Conservation (phyloP, 30 jellyfish, hydroid and myxozoan species). For the Catostylus mosaicus region DNA sequence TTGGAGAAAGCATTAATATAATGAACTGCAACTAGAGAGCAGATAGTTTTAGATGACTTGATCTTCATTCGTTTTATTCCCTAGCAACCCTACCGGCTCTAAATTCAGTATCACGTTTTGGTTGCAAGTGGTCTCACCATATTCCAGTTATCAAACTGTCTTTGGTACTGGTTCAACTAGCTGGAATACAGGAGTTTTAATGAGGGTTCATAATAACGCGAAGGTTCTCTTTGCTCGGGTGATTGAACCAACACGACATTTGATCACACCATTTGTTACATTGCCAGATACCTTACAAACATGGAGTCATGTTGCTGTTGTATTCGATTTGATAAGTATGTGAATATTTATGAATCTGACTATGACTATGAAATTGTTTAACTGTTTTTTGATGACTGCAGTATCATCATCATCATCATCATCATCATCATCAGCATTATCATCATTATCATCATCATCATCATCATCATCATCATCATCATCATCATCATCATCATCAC, state of each 20-base stretch:
- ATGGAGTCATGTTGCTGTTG: constrained; percentile 29
- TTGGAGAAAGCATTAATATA: no score
- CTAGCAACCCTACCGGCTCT: constrained; percentile 33
- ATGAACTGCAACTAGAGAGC: no score
- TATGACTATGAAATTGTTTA: no score
- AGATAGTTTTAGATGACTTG: no score
- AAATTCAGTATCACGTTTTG: constrained; percentile 26
- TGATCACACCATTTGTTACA: not conserved
- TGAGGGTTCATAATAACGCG: constrained; percentile 8
- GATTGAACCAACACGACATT: not conserved
- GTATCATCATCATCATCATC: no score
- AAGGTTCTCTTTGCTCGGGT: not conserved
- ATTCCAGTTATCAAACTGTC: constrained; percentile 9
- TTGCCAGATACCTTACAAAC: not conserved
- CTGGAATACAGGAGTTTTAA: constrained; percentile 11
- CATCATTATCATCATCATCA: no score
- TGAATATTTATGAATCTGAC: no score
- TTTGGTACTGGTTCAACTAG: constrained; percentile 9
- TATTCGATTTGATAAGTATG: not conserved
- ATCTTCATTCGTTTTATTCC: not conserved
- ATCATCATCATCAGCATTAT: no score
- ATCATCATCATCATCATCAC: no score
- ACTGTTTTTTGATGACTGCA: no score
- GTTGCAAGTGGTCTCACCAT: constrained; percentile 21
- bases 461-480: no score